These are phyloP conservation scores for Diploscapter pachys DNA, from an alignment of 1,140 invertebrate genomes.

Conservation along the genomic window DNA sequence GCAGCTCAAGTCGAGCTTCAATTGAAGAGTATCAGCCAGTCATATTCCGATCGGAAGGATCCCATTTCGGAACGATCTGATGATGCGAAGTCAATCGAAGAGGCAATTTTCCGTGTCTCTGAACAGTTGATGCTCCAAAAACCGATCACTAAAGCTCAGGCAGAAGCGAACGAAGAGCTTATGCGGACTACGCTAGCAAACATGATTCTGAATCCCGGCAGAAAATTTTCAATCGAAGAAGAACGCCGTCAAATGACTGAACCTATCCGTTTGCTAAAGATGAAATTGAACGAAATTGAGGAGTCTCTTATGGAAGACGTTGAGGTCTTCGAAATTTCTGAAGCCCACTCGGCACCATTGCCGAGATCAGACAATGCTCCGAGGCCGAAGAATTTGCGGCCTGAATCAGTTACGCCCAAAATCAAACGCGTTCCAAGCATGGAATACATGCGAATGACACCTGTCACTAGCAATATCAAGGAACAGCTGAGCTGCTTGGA, in stretches of 20 bases:
- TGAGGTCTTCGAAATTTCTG: constrained; percentile 18
- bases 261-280: constrained; percentile 43
- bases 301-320: constrained; percentile 31
- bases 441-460: constrained; percentile 47
- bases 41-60: not conserved
- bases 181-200: constrained; percentile 48
- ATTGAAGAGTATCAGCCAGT: constrained; percentile 13
- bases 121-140: constrained; percentile 33
- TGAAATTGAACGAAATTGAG: constrained; percentile 36
- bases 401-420: not conserved
- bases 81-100: constrained; percentile 41
- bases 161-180: constrained; percentile 52
- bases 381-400: not conserved
- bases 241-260: constrained; percentile 37
- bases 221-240: constrained; percentile 27
- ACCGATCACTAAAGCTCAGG: constrained; percentile 50
- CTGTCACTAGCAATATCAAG: constrained; percentile 45
- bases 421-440: constrained; percentile 27
- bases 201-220: constrained; percentile 51
- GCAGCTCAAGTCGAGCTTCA: constrained; percentile 24
- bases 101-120: constrained; percentile 46
- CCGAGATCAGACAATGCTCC: not conserved
- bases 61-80: constrained; percentile 5
- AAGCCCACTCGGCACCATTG: too few species aligned
- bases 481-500: constrained; percentile 47